A percentile compares a stretch with the other conserved stretches of the same genome.
These are phyloP conservation scores for Xenopus borealis DNA, from an alignment of 2,113 vertebrate species.

Conservation along the genomic window DNA sequence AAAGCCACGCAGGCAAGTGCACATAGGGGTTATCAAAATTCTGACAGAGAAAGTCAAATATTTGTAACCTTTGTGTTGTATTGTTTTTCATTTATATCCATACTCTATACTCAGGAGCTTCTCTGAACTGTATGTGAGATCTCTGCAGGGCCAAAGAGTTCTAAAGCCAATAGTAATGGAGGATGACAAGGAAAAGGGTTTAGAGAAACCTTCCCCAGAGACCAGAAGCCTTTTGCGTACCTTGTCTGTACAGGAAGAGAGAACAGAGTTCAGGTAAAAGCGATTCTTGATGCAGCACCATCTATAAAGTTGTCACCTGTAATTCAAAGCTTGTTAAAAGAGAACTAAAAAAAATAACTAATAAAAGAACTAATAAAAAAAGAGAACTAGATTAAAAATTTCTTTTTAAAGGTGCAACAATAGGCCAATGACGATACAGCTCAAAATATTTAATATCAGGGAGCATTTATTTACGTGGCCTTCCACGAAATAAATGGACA, in stretches of 20 bases:
- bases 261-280: slow-evolving; percentile 38
- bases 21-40: neutral
- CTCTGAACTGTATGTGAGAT: slow-evolving; percentile 83
- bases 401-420: too few relatives aligned
- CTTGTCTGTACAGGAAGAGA: slow-evolving; percentile 67
- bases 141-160: slow-evolving; percentile 76
- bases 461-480: too few relatives aligned
- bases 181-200: neutral
- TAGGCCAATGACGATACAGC: too few relatives aligned
- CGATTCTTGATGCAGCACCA: neutral
- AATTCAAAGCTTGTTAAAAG: too few relatives aligned
- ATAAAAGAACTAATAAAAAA: too few relatives aligned
- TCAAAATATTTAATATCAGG: too few relatives aligned
- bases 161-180: slow-evolving; percentile 12
- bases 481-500: too few relatives aligned
- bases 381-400: too few relatives aligned
- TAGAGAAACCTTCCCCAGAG: slow-evolving; percentile 40
- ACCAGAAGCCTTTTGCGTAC: slow-evolving; percentile 65
- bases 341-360: too few relatives aligned
- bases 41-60: neutral
- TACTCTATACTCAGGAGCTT: slow-evolving; percentile 70
- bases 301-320: too few relatives aligned
- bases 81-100: too few relatives aligned
- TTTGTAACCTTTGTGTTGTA: neutral
- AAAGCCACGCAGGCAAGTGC: slow-evolving; percentile 81